Base-by-base conservation (phyloP, 1,140 invertebrate genomes). In the Hermetia illucens region DNA sequence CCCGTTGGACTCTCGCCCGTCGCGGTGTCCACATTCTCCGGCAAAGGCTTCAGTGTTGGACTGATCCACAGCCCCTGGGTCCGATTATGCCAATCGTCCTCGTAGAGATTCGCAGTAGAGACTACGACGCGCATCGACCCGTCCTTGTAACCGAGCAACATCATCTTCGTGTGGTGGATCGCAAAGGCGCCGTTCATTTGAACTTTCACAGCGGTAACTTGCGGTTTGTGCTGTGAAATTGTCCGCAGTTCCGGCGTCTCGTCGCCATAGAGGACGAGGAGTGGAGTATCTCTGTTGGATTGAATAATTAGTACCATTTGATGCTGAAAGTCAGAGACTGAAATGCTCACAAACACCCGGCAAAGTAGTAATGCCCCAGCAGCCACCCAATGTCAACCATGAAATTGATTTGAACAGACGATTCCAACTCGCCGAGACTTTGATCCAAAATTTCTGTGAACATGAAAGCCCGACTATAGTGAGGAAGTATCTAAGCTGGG, bases 11-110 rank as follows among this genome's bases (percentile, higher is more conserved):
- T 89, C 44, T 93, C 86, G 3, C 87, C 86, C 10, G 70, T 69
- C 20, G 51, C 62, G 0, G 69, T 61, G 47, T 74, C 69, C 1
- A 69, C 54, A 3, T 57, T 61, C 13, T 65, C 53, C 0, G 69
- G 59, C 27, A 88, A 48, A 17, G 57, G 58, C 0, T 79, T 75
- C 52, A 89, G 79, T 16, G 70, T 55, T 1, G 86, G 86, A 55
- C 86, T 90, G 6, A 96, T 71, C 91, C 91, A 95, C 29, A 88
- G 62, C 1, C 88, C 89, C 66, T 97, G 92, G 10, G 89, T 92
- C 55, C 89, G 77, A 57, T 94, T 85, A 48, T 82, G 71, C 92
- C 92, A 97, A 64, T 98, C 92, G 40, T 80, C 75, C 21, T 76
- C 66, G 46, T 93, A 82, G 2, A 96, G 63, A 68, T 98, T 98